Evolutionary conservation across 2,113 vertebrate genomes (phyloP).

Genomic region (Lamprotornis superbus): DNA sequence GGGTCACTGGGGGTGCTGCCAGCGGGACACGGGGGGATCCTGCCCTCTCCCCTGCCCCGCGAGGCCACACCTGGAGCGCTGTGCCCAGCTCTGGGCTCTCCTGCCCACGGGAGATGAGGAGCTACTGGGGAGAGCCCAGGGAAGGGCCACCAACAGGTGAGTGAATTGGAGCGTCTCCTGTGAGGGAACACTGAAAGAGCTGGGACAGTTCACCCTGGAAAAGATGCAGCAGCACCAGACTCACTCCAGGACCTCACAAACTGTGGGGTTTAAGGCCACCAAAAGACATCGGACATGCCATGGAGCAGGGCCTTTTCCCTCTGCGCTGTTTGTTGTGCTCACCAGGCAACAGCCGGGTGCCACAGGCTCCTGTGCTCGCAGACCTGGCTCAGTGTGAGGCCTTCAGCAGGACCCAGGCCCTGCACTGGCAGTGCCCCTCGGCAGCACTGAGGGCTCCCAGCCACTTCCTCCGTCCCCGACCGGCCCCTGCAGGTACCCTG

Average conservation of each 20-base stretch:
- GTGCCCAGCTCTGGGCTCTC: neutral
- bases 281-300: fast-evolving
- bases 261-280: neutral
- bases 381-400: no score
- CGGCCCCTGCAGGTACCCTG: no score
- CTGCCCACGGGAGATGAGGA: neutral
- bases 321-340: neutral
- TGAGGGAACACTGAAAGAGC: neutral
- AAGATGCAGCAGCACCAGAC: fast-evolving
- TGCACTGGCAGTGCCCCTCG: neutral
- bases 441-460: no score
- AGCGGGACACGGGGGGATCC: neutral
- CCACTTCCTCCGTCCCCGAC: no score
- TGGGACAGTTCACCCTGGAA: neutral
- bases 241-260: no score
- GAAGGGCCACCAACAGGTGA: neutral
- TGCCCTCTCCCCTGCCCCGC: neutral
- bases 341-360: fast-evolving
- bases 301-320: neutral
- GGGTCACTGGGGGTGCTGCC: neutral
- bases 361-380: neutral
- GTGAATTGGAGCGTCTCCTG: no score
- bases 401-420: neutral
- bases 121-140: neutral
- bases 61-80: neutral